Conservation (phyloP, 2,888 invertebrate species). For the Pseudococcus viburni region DNA sequence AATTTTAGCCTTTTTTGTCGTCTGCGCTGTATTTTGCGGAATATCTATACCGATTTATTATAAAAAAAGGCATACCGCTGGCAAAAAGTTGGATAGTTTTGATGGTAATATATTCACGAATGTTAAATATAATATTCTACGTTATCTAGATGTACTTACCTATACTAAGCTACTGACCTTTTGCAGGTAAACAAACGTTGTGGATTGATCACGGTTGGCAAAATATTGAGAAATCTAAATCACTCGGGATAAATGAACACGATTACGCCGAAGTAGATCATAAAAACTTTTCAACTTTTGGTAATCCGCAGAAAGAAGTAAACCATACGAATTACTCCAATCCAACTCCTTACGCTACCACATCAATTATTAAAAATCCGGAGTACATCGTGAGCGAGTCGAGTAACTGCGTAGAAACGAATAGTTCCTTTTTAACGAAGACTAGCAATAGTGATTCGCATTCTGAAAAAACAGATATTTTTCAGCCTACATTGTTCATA, state of each 20-base stretch:
- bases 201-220: constrained; percentile 83
- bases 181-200: constrained; percentile 76
- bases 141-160: not conserved
- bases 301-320: constrained; percentile 73
- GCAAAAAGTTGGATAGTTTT: constrained; percentile 78
- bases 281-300: constrained; percentile 79
- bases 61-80: constrained; percentile 74
- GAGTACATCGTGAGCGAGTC: constrained; percentile 67
- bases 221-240: constrained; percentile 77
- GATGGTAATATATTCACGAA: constrained; percentile 71
- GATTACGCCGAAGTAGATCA: constrained; percentile 80
- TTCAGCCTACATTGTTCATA: constrained; percentile 57
- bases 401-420: constrained; percentile 61
- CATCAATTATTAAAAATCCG: constrained; percentile 76
- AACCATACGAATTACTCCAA: constrained; percentile 70
- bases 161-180: not conserved
- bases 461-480: constrained; percentile 60
- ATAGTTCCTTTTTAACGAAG: constrained; percentile 55
- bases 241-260: constrained; percentile 74
- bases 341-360: constrained; percentile 83
- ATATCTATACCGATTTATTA: constrained; percentile 73
- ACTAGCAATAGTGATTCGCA: constrained; percentile 59
- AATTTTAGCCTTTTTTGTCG: constrained; percentile 71
- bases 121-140: not conserved
- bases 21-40: constrained; percentile 70